phyloP scores from a whole-genome alignment of 2,888 invertebrate genomes.

The Euproctis similis region DNA sequence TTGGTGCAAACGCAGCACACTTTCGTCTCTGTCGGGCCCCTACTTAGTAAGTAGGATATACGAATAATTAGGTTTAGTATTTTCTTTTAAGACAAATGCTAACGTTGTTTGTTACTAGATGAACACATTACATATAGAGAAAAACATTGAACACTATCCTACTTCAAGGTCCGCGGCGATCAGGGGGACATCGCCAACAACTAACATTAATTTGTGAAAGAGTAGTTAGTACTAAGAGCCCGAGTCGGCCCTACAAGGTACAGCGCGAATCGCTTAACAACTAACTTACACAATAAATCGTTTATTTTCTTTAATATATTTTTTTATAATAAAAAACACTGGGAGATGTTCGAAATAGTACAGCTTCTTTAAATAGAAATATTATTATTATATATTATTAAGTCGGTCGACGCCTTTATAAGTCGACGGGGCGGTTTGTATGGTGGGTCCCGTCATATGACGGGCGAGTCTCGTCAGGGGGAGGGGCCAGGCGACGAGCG shows the following conservation, averaged over 20 bases:
- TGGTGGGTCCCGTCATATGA: constrained; percentile 26
- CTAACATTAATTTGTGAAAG: constrained; percentile 69
- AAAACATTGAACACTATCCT: constrained; percentile 66
- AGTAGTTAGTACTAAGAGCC: constrained; percentile 46
- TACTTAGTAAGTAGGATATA: too few relatives aligned
- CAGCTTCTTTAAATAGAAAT: too few relatives aligned
- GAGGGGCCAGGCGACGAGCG: constrained; percentile 9
- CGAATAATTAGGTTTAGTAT: too few relatives aligned
- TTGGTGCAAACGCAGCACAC: constrained; percentile 38
- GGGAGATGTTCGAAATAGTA: constrained; percentile 67
- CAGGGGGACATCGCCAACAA: constrained; percentile 51
- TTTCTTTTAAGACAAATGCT: constrained; percentile 63
- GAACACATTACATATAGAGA: constrained; percentile 72
- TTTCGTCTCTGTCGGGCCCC: constrained; percentile 54
- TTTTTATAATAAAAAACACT: constrained; percentile 56
- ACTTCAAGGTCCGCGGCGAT: constrained; percentile 64
- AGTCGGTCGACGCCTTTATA: constrained; percentile 39
- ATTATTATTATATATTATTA: constrained; percentile 35
- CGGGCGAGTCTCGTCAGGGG: constrained; percentile 24
- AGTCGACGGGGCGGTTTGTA: constrained; percentile 30
- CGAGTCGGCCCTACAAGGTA: constrained; percentile 63
- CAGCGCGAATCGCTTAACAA: constrained; percentile 54
- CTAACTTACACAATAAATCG: constrained; percentile 63
- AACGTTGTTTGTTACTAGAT: constrained; percentile 55
- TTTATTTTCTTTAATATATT: constrained; percentile 42